Evolutionary conservation across 2,113 vertebrate species (phyloP), one percentile per base, ranked within the genome.

Genomic region (Dolichallabes microphthalmus): DNA sequence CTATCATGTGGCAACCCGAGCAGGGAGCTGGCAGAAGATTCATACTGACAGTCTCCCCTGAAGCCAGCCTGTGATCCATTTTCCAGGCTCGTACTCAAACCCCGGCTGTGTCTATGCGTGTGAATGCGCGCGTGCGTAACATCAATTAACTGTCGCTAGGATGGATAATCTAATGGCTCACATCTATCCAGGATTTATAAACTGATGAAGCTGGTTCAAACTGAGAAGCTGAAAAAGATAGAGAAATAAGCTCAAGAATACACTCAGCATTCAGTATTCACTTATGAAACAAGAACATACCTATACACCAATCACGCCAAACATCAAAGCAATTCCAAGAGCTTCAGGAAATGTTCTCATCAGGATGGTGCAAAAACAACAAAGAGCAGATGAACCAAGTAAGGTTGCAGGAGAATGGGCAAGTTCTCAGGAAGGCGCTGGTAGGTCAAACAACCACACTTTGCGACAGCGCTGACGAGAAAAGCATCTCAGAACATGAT

Each of bases 21-120:
- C 84, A 39, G 53, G 55, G 32, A 60, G 14, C 55, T 60, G 50
- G 64, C 30, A 22, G 32, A 80, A 85, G 76, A 80, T 85, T 85
- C 52, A 85, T 61, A n/a, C 76, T 57, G 50, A 66, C 63, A 71
- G 20, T 82, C 85, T 82, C 61, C 82, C 77, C 85, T 76, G 74
- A 61, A 84, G 77, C 84, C 19, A 81, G 61, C 52, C 87, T 88
- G 84, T 83, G 76, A 88, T 80, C 75, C 87, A 83, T 83, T 88
- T 83, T 82, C 81, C 68, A 76, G 58, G 57, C 58, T 32, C 76
- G 75, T 83, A 83, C 84, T 58, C 63, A 79, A 80, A 71, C 25
- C 68, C 58, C 53, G 82, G 76, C n/a, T 45, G 53, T 39, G 74
- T 74, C 22, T 39, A 27, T 50, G 74, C 60, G 63, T 30, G 55